These are phyloP conservation scores for Tyto alba DNA, from an alignment of 2,113 vertebrate species.

Conservation along the genomic window DNA sequence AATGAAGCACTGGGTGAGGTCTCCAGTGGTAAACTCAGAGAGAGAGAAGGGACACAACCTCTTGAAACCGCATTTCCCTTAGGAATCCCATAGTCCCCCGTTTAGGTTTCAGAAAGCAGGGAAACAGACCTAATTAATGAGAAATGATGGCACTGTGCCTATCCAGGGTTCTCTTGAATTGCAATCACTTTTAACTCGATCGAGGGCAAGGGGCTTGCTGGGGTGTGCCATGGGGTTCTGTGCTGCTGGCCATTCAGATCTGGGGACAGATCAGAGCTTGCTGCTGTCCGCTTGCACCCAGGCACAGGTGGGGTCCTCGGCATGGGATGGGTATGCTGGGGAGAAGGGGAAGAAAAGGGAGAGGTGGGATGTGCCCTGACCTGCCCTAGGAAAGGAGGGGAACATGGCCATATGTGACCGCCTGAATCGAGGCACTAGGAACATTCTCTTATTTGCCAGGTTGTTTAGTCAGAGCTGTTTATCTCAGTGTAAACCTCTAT, in stretches of 20 bases:
- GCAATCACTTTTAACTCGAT: fast-evolving
- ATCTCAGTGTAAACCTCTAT: neutral
- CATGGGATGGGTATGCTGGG: neutral
- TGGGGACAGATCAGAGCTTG: neutral
- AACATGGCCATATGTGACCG: neutral
- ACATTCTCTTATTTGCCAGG: neutral
- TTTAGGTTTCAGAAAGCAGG: neutral
- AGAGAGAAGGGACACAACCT: neutral
- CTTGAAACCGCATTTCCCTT: neutral
- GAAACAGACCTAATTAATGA: neutral
- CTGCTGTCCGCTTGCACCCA: neutral
- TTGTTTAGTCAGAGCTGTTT: neutral
- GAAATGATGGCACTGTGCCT: neutral
- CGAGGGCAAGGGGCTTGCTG: neutral
- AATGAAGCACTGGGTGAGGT: neutral
- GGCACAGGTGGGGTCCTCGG: neutral
- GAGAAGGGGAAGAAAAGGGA: neutral
- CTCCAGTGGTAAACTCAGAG: neutral
- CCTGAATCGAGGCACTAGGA: neutral
- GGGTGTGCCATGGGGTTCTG: neutral
- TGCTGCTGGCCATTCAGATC: neutral
- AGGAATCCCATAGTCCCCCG: neutral
- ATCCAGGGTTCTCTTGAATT: neutral
- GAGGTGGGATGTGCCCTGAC: neutral
- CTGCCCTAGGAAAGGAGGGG: neutral